phyloP scores from a whole-genome alignment of 2,113 vertebrate species.

The Melanocharis versteri region DNA sequence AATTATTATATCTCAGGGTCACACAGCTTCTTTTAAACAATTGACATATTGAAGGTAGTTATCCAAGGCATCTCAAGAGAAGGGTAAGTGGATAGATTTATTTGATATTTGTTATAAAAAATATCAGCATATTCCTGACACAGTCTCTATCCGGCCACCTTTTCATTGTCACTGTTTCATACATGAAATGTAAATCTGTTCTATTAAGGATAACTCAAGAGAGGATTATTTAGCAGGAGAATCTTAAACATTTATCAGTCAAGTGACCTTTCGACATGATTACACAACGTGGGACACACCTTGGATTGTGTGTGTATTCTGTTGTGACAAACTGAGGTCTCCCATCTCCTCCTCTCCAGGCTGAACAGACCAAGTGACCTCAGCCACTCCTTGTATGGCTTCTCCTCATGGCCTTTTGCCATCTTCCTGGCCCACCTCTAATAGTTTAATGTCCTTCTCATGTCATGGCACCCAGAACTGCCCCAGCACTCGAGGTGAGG shows the following conservation, averaged over 20 bases:
- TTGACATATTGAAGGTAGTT: neutral
- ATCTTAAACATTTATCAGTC: neutral
- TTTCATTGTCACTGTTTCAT: neutral
- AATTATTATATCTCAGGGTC: neutral
- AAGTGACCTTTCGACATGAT: neutral
- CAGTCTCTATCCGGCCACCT: neutral
- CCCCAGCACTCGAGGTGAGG: neutral
- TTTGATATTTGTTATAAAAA: neutral
- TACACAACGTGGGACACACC: neutral
- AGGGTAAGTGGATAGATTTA: neutral
- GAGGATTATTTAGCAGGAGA: neutral
- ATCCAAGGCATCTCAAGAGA: neutral
- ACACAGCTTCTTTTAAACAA: neutral
- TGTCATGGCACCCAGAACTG: fast-evolving
- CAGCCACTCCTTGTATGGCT: neutral
- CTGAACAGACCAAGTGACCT: neutral
- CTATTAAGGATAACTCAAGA: neutral
- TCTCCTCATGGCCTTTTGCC: neutral
- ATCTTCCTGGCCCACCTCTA: neutral
- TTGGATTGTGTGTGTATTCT: neutral
- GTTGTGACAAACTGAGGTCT: neutral
- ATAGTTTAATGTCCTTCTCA: neutral
- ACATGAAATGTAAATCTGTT: neutral
- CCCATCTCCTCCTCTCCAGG: neutral
- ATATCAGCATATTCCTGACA: neutral